A percentile compares a stretch with the other conserved stretches of the same genome.
phyloP scores from a whole-genome alignment of 1,140 invertebrate species.

The Hypsibius dujardini region DNA sequence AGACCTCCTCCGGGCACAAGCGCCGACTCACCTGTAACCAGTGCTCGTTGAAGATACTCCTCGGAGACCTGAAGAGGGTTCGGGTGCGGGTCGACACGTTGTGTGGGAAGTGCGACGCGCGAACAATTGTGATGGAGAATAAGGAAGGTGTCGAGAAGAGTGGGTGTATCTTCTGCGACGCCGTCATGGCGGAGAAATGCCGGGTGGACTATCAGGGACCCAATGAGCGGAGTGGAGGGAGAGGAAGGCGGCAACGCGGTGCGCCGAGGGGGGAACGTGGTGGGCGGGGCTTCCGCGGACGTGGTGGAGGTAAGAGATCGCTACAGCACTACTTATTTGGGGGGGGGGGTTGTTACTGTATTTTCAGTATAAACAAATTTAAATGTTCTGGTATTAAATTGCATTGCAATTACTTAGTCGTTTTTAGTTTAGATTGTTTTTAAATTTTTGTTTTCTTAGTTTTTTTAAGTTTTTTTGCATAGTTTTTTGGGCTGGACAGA shows the following conservation, averaged over 20 bases:
- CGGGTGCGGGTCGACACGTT: conserved; percentile 14
- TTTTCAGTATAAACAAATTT: too few relatives aligned
- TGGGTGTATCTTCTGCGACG: conserved; percentile 82
- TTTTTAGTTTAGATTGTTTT: too few relatives aligned
- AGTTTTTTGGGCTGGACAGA: too few relatives aligned
- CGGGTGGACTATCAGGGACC: conserved; percentile 38
- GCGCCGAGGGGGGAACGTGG: background rate
- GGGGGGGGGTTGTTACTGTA: too few relatives aligned
- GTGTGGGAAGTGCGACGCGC: background rate
- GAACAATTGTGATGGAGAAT: conserved; percentile 38
- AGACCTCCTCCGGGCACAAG: conserved; percentile 76
- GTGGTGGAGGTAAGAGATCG: too few relatives aligned
- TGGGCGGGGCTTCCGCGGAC: conserved; percentile 23
- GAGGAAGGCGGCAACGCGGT: conserved; percentile 33
- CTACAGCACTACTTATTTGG: too few relatives aligned
- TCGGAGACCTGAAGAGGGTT: conserved; percentile 13
- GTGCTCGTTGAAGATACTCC: conserved; percentile 31
- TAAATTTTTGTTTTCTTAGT: too few relatives aligned
- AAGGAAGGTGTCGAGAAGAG: conserved; percentile 64
- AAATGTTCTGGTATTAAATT: too few relatives aligned
- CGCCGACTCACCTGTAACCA: conserved; percentile 91
- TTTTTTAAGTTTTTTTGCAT: too few relatives aligned
- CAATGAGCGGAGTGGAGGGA: background rate
- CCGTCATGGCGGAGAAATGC: conserved; percentile 61
- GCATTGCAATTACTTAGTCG: too few relatives aligned